Evolutionary conservation across 2,888 invertebrate species (phyloP), one percentile per base, ranked within the genome.

Genomic region (Petrophora chlorosata): DNA sequence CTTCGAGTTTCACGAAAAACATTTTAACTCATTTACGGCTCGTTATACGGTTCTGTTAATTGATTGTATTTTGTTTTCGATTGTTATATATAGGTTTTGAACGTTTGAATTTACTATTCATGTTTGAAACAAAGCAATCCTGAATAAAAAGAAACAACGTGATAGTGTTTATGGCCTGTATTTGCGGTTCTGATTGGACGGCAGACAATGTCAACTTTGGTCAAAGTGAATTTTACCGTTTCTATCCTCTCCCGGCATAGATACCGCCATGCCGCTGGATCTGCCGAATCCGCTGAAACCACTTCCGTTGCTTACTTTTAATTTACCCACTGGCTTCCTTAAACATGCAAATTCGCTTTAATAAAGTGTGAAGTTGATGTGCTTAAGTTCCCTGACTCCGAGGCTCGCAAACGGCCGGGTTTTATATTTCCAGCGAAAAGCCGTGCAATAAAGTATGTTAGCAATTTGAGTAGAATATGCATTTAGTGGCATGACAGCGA

Each of bases 391-490:
- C 35, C 47, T 23, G 42, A 30, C 42, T 51, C 39, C 22, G 26
- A 34, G 42, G 12, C 28, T 52, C 44, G 47, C 58, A 63, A 69
- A 71, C 67, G 62, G 67, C 68, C 65, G 63, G 62, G 57, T 72
- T 75, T 73, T 69, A 76, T 69, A 72, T 74, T 70, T 65, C 58
- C 65, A 63, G 63, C 67, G 65, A 62, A 68, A 77, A 73, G 70
- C 67, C 67, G 48, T 63, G 73, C 70, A 65, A 76, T 78, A 76
- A 72, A 78, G 72, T 70, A 74, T 70, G 70, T 68, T 65, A 66
- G 74, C 75, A 73, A 76, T 79, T 76, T 73, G 68, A 67, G 73
- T 65, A 73, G 75, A 79, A 79, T 81, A 79, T 79, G 79, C 78
- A 81, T 80, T 79, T 78, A 75, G 75, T 67, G 55, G 67, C 70